phyloP scores from a whole-genome alignment of 2,888 invertebrate species.

The Drosophila mettleri region DNA sequence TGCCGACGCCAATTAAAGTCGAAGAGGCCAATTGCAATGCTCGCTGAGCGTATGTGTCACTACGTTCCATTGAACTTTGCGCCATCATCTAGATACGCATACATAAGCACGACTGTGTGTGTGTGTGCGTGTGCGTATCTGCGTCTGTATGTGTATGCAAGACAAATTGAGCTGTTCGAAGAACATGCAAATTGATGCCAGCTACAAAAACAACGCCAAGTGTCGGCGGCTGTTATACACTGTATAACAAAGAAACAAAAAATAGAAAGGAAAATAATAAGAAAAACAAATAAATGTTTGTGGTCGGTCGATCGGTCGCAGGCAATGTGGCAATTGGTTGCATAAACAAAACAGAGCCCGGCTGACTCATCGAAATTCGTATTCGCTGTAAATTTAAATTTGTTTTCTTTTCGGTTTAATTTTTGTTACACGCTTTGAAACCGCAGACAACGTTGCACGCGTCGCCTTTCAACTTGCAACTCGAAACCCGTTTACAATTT shows the following conservation, averaged over 20 bases:
- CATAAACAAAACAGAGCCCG: constrained; percentile 60
- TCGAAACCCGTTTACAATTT: constrained; percentile 63
- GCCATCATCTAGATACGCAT: constrained; percentile 25
- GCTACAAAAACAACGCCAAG: background rate
- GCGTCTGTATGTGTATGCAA: background rate
- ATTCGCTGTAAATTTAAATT: constrained; percentile 24
- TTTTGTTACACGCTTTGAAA: constrained; percentile 29
- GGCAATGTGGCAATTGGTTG: constrained; percentile 63
- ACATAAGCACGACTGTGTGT: background rate
- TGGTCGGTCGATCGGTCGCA: constrained; percentile 32
- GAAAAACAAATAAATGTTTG: constrained; percentile 70
- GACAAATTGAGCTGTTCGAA: constrained; percentile 56
- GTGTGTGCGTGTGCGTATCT: background rate
- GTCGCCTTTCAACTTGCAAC: constrained; percentile 56
- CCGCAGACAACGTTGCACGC: constrained; percentile 30
- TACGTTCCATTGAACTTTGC: constrained; percentile 73
- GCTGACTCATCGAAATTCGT: constrained; percentile 54
- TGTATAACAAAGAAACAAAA: constrained; percentile 15
- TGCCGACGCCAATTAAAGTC: constrained; percentile 55
- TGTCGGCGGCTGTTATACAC: constrained; percentile 7
- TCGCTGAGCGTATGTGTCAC: constrained; percentile 70
- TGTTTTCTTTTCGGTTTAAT: constrained; percentile 5
- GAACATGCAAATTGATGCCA: constrained; percentile 57
- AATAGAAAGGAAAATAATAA: constrained; percentile 55
- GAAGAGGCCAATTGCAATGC: constrained; percentile 43